A percentile compares a stretch with the other conserved stretches of the same genome.
phyloP scores from a whole-genome alignment of 2,113 vertebrate species.

The Drymodes brunneopygia region DNA sequence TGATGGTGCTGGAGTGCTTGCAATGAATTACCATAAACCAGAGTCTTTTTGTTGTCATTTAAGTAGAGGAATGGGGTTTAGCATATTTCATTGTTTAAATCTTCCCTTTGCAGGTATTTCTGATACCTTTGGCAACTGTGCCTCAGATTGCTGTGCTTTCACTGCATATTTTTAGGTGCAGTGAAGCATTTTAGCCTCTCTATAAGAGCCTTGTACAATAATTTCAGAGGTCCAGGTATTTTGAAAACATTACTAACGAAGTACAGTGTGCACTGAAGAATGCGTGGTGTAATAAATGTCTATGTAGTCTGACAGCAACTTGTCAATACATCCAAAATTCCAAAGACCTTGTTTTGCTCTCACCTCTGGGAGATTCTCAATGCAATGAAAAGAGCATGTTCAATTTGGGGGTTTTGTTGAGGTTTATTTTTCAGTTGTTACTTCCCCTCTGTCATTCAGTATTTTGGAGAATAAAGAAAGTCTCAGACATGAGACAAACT shows the following conservation, averaged over 20 bases:
- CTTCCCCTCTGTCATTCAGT: background rate
- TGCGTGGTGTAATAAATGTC: background rate
- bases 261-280: background rate
- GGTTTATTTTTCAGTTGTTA: background rate
- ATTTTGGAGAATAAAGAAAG: background rate
- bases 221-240: background rate
- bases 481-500: background rate
- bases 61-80: background rate
- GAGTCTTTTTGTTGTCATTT: background rate
- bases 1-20: background rate
- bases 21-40: background rate
- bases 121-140: background rate
- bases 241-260: background rate
- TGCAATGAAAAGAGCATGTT: background rate
- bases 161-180: background rate
- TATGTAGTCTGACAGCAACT: background rate
- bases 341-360: background rate
- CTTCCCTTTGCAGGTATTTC: background rate
- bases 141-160: background rate
- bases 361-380: background rate
- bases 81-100: background rate
- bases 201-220: background rate
- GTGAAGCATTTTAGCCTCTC: background rate
- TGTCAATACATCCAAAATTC: background rate
- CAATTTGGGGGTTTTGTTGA: background rate